A percentile compares a stretch with the other conserved stretches of the same genome.
These are phyloP conservation scores for Leptothorax acervorum DNA, from an alignment of 2,888 invertebrate genomes.

Conservation along the genomic window DNA sequence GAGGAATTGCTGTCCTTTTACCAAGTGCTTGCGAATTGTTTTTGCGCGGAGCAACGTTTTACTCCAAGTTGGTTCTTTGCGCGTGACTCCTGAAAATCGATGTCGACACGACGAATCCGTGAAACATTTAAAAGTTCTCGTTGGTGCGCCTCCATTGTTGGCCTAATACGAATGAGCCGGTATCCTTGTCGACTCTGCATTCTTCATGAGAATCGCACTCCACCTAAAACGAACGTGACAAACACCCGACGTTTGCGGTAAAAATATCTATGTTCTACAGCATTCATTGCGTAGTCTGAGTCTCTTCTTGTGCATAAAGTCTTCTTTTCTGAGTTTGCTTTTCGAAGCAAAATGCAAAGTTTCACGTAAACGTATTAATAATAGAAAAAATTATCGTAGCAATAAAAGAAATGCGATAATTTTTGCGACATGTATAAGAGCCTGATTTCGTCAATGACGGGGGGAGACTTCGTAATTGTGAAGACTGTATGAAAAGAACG, in stretches of 20 bases:
- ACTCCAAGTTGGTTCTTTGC: conserved; percentile 27
- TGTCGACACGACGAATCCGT: conserved; percentile 74
- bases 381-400: not conserved
- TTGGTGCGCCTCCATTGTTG: conserved; percentile 74
- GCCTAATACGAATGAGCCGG: conserved; percentile 77
- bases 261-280: conserved; percentile 33
- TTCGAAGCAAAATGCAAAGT: not conserved
- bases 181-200: conserved; percentile 75
- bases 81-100: conserved; percentile 73
- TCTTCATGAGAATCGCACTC: conserved; percentile 73
- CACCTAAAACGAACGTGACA: conserved; percentile 76
- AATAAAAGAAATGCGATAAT: not conserved
- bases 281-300: conserved; percentile 1
- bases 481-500: not conserved
- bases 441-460: not conserved
- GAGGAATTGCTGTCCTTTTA: not conserved
- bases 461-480: not conserved
- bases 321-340: not conserved
- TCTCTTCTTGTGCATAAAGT: not conserved
- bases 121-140: conserved; percentile 78
- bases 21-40: conserved; percentile 27
- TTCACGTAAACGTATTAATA: not conserved
- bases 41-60: conserved; percentile 22
- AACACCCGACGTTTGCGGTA: conserved; percentile 63
- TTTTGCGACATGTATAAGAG: not conserved